These are phyloP conservation scores for Tethya wilhelma DNA, from an alignment of 37 sponge, comb jelly and placozoan genomes.

Conservation along the genomic window DNA sequence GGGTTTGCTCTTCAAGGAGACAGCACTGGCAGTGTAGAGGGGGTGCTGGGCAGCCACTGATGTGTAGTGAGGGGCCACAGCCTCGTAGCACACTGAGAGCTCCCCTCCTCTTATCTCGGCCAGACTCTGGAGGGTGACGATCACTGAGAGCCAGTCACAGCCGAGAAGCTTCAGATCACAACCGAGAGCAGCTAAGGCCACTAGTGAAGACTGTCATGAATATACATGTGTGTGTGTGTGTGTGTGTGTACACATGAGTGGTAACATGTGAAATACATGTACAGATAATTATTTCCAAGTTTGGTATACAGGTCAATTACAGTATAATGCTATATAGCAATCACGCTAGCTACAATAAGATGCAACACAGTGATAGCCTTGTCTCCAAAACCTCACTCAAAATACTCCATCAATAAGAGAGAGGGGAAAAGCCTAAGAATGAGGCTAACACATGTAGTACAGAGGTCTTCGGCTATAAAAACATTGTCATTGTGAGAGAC, in stretches of 20 bases:
- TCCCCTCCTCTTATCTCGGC: slow-evolving; percentile 44
- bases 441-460: no score
- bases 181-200: slow-evolving; percentile 64
- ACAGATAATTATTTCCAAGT: neutral
- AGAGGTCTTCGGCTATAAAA: no score
- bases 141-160: slow-evolving; percentile 55
- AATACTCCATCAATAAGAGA: neutral
- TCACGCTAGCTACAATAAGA: no score
- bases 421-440: neutral
- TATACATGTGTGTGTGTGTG: neutral
- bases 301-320: neutral
- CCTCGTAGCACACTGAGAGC: slow-evolving; percentile 69
- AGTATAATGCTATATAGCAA: no score
- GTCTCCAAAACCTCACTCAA: neutral
- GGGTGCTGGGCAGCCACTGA: slow-evolving; percentile 23
- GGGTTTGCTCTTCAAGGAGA: no score
- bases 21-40: slow-evolving; percentile 4
- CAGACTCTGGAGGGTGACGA: slow-evolving; percentile 33
- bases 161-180: slow-evolving; percentile 68
- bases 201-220: slow-evolving; percentile 34
- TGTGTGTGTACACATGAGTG: neutral
- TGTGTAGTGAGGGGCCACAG: slow-evolving; percentile 47
- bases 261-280: no score
- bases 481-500: no score
- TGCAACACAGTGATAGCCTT: no score